Evolutionary conservation across 2,113 vertebrate species (phyloP), one percentile per base, ranked within the genome.

Genomic region (Damaliscus lunatus): DNA sequence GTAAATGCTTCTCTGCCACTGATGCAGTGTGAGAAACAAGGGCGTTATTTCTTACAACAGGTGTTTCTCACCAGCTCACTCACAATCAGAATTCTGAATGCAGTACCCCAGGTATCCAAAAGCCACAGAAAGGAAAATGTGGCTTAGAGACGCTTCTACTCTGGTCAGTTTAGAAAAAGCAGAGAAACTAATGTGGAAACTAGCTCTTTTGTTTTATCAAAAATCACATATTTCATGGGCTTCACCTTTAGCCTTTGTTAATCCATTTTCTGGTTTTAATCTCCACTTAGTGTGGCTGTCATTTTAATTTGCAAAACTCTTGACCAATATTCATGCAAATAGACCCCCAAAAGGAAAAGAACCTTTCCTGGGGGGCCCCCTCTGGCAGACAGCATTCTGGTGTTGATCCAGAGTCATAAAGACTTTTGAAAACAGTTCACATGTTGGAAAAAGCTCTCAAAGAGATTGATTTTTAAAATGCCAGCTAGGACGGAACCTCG

Each of bases 361-460:
- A 53, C 11, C 1, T 21, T 88, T 80, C 60, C 31, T 2, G 29
- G 71, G 71, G 29, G n/a, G 19, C 10, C 50, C 6, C 31, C 52
- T 81, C 92, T 60, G 82, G 74, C 29, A 95, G 52, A 88, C 25
- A 62, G 27, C 90, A 53, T 82, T 81, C 93, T 82, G 83, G 80
- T 77, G 13, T 92, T 97, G 78, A 95, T 95, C 43, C 60, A 88
- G 92, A 97, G 94, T 88, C n/a, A 33, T 43, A 53, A 94, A 60
- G 36, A 84, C 93, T 94, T 95, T 93, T 93, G 83, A 91, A 98
- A 93, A 95, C 90, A 53, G 77, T 96, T 93, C 57, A 31, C 85
- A 67, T n/a, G 50, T 88, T 90, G 14, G 78, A 62, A 52, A 90
- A 97, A 96, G 21, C 50, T 95, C 88, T 81, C 82, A 74, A 87